Evolutionary conservation across 2,888 invertebrate species (phyloP), one percentile per base, ranked within the genome.

Genomic region (Spilosoma lubricipeda): DNA sequence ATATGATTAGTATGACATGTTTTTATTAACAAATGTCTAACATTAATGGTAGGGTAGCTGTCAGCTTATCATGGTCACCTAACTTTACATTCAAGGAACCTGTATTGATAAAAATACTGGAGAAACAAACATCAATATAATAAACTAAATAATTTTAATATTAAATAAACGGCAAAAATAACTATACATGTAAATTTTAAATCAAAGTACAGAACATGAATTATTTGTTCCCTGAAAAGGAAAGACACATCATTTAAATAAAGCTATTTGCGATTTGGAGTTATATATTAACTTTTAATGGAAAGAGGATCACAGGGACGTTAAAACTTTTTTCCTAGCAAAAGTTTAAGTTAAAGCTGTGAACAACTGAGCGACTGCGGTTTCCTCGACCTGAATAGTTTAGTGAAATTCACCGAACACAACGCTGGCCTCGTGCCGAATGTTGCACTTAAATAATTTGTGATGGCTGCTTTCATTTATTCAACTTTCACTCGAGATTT

Each of bases 371-470:
- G 90, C 91, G 90, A 90, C 86, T 93, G 94, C 90, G 94, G 94
- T 92, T 93, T 91, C 87, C 91, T 89, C 93, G 91, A 91, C 92
- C 93, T 93, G 93, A 93, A 94, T 94, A 93, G 93, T 93, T 94
- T 90, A 92, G 91, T 90, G 89, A 91, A 93, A 92, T 92, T 90
- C 91, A 87, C 86, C 89, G 91, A 91, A 91, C 91, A 91, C 89
- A 87, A 88, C 89, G 88, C 90, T 93, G 93, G 93, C 93, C 92
- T 90, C 89, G 92, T 92, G 93, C 94, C 94, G 93, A 94, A 92
- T 93, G 91, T 93, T 91, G 90, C 93, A 92, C 90, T 92, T 92
- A 93, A 93, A 94, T 95, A 93, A 93, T 94, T 95, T 92, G 92
- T 91, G 91, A 94, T 93, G 93, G 93, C 92, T 90, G 90, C 92